Percentiles rank a stretch among this genome's conserved stretches.
Conservation (phyloP, 2,888 invertebrate genomes). For the Spilarctia lutea region DNA sequence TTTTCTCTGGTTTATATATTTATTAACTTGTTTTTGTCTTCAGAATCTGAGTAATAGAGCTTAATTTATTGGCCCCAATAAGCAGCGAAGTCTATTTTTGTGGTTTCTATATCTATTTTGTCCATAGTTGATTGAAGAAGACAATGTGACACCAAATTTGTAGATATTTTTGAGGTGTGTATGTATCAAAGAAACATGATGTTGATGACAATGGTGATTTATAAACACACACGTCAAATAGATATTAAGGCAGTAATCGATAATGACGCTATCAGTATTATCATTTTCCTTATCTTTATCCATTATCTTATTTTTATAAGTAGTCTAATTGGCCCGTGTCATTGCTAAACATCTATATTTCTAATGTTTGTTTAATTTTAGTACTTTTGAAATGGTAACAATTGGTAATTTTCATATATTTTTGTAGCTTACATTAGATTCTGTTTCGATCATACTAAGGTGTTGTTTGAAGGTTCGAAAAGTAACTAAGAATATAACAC, state of each 20-base stretch:
- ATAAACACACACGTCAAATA: no score
- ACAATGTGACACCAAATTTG: not conserved
- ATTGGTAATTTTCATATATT: not conserved
- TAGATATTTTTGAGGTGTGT: not conserved
- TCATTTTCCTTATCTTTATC: not conserved
- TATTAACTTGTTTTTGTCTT: slow-evolving; percentile 31
- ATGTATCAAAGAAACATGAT: not conserved
- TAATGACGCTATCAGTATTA: not conserved
- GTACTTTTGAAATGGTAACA: no score
- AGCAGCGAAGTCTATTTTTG: not conserved
- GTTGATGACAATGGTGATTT: not conserved
- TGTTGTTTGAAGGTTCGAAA: not conserved
- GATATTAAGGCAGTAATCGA: no score
- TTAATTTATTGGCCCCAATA: not conserved
- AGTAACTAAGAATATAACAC: not conserved
- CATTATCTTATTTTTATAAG: no score
- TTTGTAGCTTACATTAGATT: not conserved
- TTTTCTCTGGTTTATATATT: slow-evolving; percentile 23
- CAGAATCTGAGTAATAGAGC: not conserved
- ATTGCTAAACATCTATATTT: no score
- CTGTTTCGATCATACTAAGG: not conserved
- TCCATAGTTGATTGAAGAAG: not conserved
- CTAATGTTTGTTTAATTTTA: no score
- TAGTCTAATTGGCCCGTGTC: no score
- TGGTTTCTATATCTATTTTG: not conserved